phyloP scores from a whole-genome alignment of 2,113 vertebrate genomes.

The Glareola pratincola region DNA sequence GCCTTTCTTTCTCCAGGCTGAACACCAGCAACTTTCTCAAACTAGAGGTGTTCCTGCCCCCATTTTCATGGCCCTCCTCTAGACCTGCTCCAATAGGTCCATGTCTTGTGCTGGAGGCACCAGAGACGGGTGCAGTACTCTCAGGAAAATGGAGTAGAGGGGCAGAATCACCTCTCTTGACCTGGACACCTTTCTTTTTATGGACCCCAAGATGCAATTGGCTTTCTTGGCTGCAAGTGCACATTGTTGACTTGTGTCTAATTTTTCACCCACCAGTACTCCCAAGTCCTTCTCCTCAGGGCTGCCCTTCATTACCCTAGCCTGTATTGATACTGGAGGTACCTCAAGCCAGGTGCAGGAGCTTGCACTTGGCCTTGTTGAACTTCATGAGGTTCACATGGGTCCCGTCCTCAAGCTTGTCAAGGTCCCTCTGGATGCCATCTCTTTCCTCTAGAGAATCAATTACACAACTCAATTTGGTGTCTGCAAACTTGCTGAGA shows the following conservation, averaged over 20 bases:
- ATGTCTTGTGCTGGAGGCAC: background rate
- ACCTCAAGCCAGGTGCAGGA: background rate
- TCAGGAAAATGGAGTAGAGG: background rate
- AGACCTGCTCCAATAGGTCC: background rate
- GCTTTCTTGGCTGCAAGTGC: background rate
- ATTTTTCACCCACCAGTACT: background rate
- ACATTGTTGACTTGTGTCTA: fast-evolving
- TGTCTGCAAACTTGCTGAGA: background rate
- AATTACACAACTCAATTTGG: background rate
- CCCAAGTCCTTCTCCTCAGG: background rate
- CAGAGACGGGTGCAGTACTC: background rate
- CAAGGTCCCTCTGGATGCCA: background rate
- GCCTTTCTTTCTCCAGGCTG: background rate
- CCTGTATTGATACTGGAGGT: background rate
- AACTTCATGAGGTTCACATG: background rate
- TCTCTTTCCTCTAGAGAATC: background rate
- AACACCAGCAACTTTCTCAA: background rate
- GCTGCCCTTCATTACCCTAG: background rate
- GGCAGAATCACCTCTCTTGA: fast-evolving
- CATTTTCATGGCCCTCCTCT: background rate
- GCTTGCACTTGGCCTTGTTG: background rate
- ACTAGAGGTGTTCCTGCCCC: background rate
- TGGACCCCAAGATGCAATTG: background rate
- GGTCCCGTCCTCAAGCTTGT: background rate
- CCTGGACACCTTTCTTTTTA: fast-evolving